Evolutionary conservation across 2,888 invertebrate species (phyloP), one percentile per base, ranked within the genome.

Genomic region (Coelopa pilipes): DNA sequence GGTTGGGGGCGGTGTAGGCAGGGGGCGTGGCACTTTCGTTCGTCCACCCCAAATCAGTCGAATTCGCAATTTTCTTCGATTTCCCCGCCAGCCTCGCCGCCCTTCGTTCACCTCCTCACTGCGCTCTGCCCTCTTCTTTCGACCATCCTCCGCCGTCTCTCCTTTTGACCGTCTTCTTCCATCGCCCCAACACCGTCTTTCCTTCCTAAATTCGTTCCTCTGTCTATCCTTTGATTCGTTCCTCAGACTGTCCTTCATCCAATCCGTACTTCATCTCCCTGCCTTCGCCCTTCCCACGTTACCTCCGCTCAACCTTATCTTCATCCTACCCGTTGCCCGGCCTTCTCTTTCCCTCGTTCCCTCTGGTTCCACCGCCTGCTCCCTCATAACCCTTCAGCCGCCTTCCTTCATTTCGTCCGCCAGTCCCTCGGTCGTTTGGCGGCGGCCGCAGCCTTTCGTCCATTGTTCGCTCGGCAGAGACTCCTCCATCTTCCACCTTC

Each of bases 41-140:
- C 9, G 13, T 62, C 34, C n/a, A 53, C 53, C n/a, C n/a, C 15
- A 11, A 53, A 3, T 53, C 53, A 53, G 15, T 53, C 53, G 13
- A 15, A 15, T 53, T 59, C 71, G 55, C 65, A 71, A 71, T 65
- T 65, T 71, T 65, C 71, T 71, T 55, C 65, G 62, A 50, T 63
- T 70, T 63, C 50, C n/a, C 49, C 17, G 62, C 62, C n/a, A 7
- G 34, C 45, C 24, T 62, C 10, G 12, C 62, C 34, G 11, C 34
- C 34, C 34, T 15, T 17, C n/a, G 62, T 34, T 34, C 12, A 24
- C 34, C 24, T 55, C n/a, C n/a, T 45, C 34, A 62, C 15, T 55
- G 3, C 55, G 11, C 15, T 60, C 7, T n/a, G 34, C 10, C 55
- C 24, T 24, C 34, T 59, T 47, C 21, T 47, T 4, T 53, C 4